Percentiles rank a stretch among this genome's conserved stretches.
These are phyloP conservation scores for Drosophila nigritarsus DNA, from an alignment of 2,888 invertebrate genomes.

Conservation along the genomic window DNA sequence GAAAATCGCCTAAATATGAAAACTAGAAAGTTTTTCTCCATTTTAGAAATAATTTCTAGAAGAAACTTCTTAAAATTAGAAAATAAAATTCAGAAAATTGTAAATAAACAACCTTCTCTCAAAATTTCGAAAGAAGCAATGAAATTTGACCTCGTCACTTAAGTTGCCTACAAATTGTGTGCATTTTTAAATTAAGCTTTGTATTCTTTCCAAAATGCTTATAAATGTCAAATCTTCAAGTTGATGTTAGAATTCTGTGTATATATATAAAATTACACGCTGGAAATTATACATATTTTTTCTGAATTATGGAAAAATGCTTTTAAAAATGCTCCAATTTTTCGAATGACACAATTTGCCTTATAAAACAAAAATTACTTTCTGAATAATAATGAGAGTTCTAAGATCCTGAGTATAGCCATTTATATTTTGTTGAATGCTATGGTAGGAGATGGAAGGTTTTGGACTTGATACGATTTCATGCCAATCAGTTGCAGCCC, in stretches of 20 bases:
- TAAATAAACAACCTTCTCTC: too few species aligned
- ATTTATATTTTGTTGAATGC: background rate
- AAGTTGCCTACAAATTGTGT: too few species aligned
- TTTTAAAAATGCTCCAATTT: background rate
- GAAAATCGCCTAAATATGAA: background rate
- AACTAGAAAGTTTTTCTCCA: too few species aligned
- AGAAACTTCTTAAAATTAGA: too few species aligned
- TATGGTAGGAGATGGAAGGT: background rate
- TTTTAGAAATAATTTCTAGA: too few species aligned
- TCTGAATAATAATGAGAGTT: background rate
- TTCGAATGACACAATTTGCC: background rate
- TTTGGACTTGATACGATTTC: slow-evolving; percentile 14
- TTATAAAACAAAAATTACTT: background rate
- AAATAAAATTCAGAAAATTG: too few species aligned
- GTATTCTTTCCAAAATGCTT: too few species aligned
- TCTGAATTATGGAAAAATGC: background rate
- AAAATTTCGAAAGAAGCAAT: too few species aligned
- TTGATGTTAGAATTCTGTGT: background rate
- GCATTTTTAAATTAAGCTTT: too few species aligned
- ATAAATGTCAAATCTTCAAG: too few species aligned
- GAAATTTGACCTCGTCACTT: too few species aligned
- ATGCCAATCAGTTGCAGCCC: slow-evolving; percentile 29
- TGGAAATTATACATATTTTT: background rate
- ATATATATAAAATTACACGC: background rate
- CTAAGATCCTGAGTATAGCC: background rate